Conservation (phyloP, 2,888 invertebrate species). For the Phortica magna region DNA sequence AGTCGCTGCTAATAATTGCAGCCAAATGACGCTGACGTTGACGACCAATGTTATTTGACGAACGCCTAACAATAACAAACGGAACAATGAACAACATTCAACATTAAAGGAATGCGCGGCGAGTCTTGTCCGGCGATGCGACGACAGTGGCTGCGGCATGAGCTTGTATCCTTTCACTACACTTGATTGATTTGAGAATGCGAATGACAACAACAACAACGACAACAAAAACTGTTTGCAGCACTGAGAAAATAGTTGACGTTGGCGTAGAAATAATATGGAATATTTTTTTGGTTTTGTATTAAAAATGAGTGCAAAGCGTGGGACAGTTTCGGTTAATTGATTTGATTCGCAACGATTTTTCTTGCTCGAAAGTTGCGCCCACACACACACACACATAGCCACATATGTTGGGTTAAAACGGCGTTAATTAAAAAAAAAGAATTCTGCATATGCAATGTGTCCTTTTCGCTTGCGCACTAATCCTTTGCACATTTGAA, state of each 20-base stretch:
- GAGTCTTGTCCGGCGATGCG: background rate
- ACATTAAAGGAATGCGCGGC: conserved; percentile 4
- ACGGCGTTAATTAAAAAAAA: conserved; percentile 20
- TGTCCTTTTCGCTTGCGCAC: background rate
- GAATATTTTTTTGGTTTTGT: background rate
- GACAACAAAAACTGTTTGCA: background rate
- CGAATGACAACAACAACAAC: background rate
- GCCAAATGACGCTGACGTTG: conserved; percentile 63
- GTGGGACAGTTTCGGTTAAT: background rate
- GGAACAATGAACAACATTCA: background rate
- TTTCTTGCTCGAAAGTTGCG: background rate
- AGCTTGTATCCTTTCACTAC: background rate
- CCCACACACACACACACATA: conserved; percentile 45
- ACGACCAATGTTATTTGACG: no score
- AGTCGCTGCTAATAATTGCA: conserved; percentile 62
- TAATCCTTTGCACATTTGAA: conserved; percentile 5
- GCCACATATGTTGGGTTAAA: background rate
- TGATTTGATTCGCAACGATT: background rate
- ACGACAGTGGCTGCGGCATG: background rate
- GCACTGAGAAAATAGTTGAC: background rate
- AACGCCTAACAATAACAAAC: conserved; percentile 13
- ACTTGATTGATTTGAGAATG: conserved; percentile 26
- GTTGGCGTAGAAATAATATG: background rate
- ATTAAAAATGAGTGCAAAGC: background rate
- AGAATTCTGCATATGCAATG: background rate